Base-by-base conservation (phyloP, 2,888 invertebrate genomes). In the Agrotis clavis region DNA sequence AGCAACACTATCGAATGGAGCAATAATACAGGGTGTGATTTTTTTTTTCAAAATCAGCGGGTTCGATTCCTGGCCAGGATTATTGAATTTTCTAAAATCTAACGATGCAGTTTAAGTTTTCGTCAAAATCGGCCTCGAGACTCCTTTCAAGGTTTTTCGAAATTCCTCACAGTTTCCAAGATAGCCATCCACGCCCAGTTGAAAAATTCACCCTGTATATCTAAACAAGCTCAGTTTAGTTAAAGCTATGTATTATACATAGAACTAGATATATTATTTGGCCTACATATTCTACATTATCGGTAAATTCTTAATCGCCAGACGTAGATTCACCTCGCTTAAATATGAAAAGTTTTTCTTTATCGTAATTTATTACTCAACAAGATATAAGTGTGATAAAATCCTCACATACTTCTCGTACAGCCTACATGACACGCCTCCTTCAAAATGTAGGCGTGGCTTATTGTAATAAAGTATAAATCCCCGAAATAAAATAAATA, bases 361-460 rank as follows among this genome's bases (percentile, higher is more conserved):
- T 78, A 84, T 83, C 82, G 59, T 66, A 68, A 83, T 81, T 77
- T 81, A 87, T 81, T 73, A 75, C 47, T 66, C 67, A 72, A 69
- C 62, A 65, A 67, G 77, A 82, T 83, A 85, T 81, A 70, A 78
- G 45, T 66, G 64, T 71, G 88, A 88, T 88, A 87, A 87, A 84
- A 71, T 65, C 82, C 77, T 45, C 19, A 62, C 61, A 57, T 66
- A 76, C 71, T 56, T 47, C 21, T 48, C 41, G 19, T 45, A 60
- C 51, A 64, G 67, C 45, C 41, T 53, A 60, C 21, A 48, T 19
- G 67, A 67, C 78, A 84, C 72, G 66, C 84, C 84, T 70, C 53
- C 54, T 53, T 54, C 19, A 30, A 71, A 73, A 64, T 16, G 80
- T 59, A 64, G 79, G 81, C 71, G 80, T 64, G 81, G 56, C 57